Conservation (phyloP, 1,140 invertebrate species). For the Elymnias hypermnestra region DNA sequence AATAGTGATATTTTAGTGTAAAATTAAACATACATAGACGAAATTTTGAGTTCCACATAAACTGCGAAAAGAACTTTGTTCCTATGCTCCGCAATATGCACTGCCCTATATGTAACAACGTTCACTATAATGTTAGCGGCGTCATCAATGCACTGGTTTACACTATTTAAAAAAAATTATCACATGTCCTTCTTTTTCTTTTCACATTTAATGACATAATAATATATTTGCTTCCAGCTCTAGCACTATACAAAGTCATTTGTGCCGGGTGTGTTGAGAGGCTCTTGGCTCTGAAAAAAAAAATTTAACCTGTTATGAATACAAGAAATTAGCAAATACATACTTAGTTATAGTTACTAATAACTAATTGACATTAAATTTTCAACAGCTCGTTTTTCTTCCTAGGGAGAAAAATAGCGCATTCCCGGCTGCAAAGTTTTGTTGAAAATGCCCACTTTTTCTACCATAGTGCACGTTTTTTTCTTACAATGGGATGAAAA, state of each 20-base stretch:
- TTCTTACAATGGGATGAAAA: too few species aligned
- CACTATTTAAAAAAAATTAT: slow-evolving; percentile 53
- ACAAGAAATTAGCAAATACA: too few species aligned
- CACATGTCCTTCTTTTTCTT: slow-evolving; percentile 71
- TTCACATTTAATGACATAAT: slow-evolving; percentile 67
- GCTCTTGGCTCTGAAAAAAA: slow-evolving; percentile 82
- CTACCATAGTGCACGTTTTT: too few species aligned
- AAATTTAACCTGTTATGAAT: too few species aligned
- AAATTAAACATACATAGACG: too few species aligned
- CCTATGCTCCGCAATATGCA: slow-evolving; percentile 35
- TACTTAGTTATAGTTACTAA: too few species aligned
- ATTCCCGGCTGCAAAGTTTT: too few species aligned
- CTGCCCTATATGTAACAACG: slow-evolving; percentile 53
- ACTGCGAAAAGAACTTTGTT: slow-evolving; percentile 46
- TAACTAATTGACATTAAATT: too few species aligned
- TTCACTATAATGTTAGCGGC: slow-evolving; percentile 49
- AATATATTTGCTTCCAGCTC: slow-evolving; percentile 65
- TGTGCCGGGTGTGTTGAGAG: slow-evolving; percentile 82
- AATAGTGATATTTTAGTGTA: too few species aligned
- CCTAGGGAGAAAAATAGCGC: too few species aligned
- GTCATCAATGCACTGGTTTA: slow-evolving; percentile 59
- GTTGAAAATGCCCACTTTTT: too few species aligned
- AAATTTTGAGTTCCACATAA: slow-evolving; percentile 50
- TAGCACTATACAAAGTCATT: slow-evolving; percentile 81
- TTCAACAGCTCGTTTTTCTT: too few species aligned